Base-by-base conservation (phyloP, 1,140 invertebrate species). In the Drosophila willistoni region DNA sequence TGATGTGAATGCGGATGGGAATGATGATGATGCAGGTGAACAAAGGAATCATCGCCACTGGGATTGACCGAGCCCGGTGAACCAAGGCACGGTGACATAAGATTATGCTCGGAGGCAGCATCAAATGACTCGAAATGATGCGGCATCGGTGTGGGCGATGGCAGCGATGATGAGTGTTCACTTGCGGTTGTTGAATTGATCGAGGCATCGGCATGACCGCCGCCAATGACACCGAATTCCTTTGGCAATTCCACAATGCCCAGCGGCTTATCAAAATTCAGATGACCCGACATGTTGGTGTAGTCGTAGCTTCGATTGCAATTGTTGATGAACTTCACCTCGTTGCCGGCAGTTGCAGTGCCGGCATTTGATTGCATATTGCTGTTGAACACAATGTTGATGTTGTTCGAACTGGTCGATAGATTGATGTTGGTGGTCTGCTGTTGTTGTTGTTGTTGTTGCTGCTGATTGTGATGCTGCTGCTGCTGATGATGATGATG, bases 291-390 rank as follows among this genome's bases (percentile, higher is more conserved):
- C 91, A 92, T 92, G 56, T 92, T 92, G 7, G 89, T 89, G 29
- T 92, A 92, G 12, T 92, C 91, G n/a, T 92, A 92, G 42, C 78
- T 89, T 59, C 89, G 91, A 77, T 90, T 91, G 14, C 79, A 73
- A 22, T 87, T 92, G 44, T 92, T 92, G 13, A 92, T 92, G 44
- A 92, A 92, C 68, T 92, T 92, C 55, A 92, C 91, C 73, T 92
- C 91, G 34, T 92, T 91, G 60, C 86, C 81, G 57, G 86, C 84
- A 42, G 89, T 91, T 14, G 68, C 55, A 61, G 90, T 82, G 17
- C 44, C 44, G 7, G 44, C 44, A 5, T 12, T 36, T 9, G 17
- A 4, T 14, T 17, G 14, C 51, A 77, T 62, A 12, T 73, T 81
- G 75, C 66, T 73, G 69, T 73, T 84, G 33, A 92, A 92, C 6